Conservation (phyloP, 2,888 invertebrate species). For the Eustalomyia histrio region DNA sequence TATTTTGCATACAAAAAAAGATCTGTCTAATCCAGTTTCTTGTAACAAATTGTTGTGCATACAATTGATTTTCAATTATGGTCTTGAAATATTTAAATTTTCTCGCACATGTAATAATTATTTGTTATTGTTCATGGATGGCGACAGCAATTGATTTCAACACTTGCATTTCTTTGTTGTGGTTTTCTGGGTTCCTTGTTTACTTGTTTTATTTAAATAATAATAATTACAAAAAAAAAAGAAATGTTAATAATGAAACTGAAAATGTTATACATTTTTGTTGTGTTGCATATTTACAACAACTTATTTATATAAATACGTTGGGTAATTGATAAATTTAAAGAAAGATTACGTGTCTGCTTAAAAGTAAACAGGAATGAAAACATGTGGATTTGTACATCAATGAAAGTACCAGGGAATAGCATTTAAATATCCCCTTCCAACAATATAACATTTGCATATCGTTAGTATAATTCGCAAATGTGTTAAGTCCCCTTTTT, state of each 20-base stretch:
- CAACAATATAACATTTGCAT: no score
- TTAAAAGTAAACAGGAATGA: no score
- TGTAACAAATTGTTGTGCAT: neutral
- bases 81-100: constrained; percentile 18
- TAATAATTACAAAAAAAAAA: constrained; percentile 7
- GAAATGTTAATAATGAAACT: constrained; percentile 33
- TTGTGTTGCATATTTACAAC: constrained; percentile 13
- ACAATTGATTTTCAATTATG: constrained; percentile 56
- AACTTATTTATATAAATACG: neutral
- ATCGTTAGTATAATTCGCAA: no score
- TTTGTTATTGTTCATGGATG: constrained; percentile 15
- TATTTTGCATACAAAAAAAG: constrained; percentile 29
- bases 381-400: no score
- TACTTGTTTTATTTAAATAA: constrained; percentile 29
- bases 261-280: constrained; percentile 12
- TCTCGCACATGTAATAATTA: neutral
- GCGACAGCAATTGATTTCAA: constrained; percentile 47
- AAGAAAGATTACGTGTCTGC: no score
- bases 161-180: constrained; percentile 50
- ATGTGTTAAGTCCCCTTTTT: no score
- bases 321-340: neutral
- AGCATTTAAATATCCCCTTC: no score
- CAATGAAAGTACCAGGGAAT: no score
- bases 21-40: constrained; percentile 3
- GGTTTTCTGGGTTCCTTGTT: constrained; percentile 14